phyloP scores from a whole-genome alignment of 2,113 vertebrate genomes.

The Channa maculata region DNA sequence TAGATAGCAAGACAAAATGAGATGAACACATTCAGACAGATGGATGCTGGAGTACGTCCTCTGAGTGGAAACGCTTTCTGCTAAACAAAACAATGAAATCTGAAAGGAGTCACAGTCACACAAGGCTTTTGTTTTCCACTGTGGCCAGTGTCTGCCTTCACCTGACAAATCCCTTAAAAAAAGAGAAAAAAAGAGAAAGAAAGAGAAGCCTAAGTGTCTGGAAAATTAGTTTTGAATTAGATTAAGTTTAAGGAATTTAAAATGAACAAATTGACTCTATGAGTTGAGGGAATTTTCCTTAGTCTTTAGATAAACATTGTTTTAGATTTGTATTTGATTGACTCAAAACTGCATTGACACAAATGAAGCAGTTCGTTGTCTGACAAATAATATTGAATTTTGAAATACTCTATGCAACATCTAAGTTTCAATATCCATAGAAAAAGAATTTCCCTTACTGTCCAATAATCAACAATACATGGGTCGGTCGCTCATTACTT shows the following conservation, averaged over 20 bases:
- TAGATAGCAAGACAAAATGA: too few species aligned
- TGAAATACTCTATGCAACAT: background rate
- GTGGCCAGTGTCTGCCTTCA: background rate
- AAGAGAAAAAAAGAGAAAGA: background rate
- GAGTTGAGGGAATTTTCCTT: too few species aligned
- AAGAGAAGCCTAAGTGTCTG: too few species aligned
- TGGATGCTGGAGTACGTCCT: constrained; percentile 16
- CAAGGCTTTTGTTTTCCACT: constrained; percentile 7
- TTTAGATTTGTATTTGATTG: background rate
- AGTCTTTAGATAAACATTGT: background rate
- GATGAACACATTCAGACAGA: constrained; percentile 7
- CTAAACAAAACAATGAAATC: constrained; percentile 13
- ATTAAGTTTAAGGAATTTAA: background rate
- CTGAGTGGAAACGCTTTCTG: constrained; percentile 14
- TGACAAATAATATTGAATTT: background rate
- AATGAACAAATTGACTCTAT: background rate
- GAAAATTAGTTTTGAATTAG: background rate
- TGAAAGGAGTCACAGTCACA: constrained; percentile 3
- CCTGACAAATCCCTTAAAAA: background rate
- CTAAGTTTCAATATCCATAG: background rate
- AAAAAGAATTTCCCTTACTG: background rate
- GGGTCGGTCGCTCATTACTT: too few species aligned
- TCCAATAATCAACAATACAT: too few species aligned
- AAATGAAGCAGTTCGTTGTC: too few species aligned
- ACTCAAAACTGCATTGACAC: background rate